Evolutionary conservation across 64 coral and sea anemone genomes (phyloP).

Genomic region (Porites australiensis): DNA sequence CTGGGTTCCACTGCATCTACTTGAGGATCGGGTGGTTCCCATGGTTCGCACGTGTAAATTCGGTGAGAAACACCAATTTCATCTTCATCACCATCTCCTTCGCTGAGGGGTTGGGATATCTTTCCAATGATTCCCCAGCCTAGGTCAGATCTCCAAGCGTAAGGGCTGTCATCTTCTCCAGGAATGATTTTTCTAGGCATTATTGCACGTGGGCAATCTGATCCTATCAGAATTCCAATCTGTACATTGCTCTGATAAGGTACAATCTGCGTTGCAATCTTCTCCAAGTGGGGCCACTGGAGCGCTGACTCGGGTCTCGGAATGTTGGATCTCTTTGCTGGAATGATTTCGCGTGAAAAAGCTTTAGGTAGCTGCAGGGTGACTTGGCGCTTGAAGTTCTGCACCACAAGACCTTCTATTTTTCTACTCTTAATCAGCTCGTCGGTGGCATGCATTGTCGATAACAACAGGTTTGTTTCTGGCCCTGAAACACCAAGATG

Average conservation of each 20-base stretch:
- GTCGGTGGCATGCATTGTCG: slow-evolving; percentile 74
- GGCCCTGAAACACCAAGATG: slow-evolving; percentile 44
- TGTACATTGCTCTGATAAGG: slow-evolving; percentile 33
- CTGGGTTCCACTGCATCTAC: no score
- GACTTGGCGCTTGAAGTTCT: slow-evolving; percentile 25
- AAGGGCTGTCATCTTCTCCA: slow-evolving; percentile 37
- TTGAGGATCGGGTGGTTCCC: no score
- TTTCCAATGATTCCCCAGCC: slow-evolving; percentile 74
- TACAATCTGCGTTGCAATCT: slow-evolving; percentile 23
- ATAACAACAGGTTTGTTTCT: slow-evolving; percentile 47
- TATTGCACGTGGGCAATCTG: slow-evolving; percentile 57
- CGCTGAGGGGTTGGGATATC: background rate
- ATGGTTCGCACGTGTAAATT: no score
- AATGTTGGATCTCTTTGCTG: slow-evolving; percentile 46
- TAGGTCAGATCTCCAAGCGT: slow-evolving; percentile 49
- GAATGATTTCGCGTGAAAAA: slow-evolving; percentile 28
- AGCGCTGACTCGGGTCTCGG: slow-evolving; percentile 42
- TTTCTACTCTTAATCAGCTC: slow-evolving; percentile 60
- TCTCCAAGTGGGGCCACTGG: slow-evolving; percentile 48
- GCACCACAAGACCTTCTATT: slow-evolving; percentile 41
- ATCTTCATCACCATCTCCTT: no score
- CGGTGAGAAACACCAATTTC: no score
- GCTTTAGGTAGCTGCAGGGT: slow-evolving; percentile 51
- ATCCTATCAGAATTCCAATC: slow-evolving; percentile 59
- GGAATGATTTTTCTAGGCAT: slow-evolving; percentile 66